Evolutionary conservation across 2,888 invertebrate species (phyloP).

Genomic region (Catocala fraxini): DNA sequence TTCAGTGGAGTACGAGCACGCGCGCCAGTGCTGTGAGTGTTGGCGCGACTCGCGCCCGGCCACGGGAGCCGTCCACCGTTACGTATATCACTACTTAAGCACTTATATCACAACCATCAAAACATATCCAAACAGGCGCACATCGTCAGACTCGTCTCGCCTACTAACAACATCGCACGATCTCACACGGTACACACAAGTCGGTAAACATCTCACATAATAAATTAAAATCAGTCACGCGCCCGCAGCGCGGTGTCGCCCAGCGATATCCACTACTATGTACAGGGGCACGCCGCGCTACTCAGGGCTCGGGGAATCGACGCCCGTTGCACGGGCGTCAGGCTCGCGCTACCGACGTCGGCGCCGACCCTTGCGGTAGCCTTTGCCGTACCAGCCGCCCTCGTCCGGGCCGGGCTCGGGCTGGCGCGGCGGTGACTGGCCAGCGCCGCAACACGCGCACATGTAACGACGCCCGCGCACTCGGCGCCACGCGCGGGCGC

Average conservation of each 20-base stretch:
- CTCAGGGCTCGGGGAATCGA: constrained; percentile 33
- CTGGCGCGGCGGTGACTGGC: constrained; percentile 63
- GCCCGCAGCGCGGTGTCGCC: constrained; percentile 5
- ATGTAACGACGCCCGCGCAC: constrained; percentile 88
- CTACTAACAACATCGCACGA: neutral
- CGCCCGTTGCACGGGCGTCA: constrained; percentile 54
- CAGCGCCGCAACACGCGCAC: constrained; percentile 89
- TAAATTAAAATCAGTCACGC: constrained; percentile 12
- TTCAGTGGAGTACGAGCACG: neutral
- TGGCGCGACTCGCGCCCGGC: neutral
- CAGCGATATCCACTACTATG: constrained; percentile 12
- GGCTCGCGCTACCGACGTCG: constrained; percentile 76
- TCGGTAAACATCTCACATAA: neutral
- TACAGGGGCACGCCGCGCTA: no score
- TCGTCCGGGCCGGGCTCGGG: constrained; percentile 51
- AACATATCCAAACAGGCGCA: constrained; percentile 7
- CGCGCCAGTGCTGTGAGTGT: neutral
- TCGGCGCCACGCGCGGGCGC: constrained; percentile 51
- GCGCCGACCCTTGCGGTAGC: constrained; percentile 91
- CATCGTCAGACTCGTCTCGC: constrained; percentile 6
- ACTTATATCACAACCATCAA: constrained; percentile 44
- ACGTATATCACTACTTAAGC: constrained; percentile 20
- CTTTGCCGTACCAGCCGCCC: constrained; percentile 95
- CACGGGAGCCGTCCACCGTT: neutral
- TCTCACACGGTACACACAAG: neutral